Evolutionary conservation across 2,113 vertebrate genomes (phyloP), one percentile per base, ranked within the genome.

Genomic region (Himantopus leucocephalus): DNA sequence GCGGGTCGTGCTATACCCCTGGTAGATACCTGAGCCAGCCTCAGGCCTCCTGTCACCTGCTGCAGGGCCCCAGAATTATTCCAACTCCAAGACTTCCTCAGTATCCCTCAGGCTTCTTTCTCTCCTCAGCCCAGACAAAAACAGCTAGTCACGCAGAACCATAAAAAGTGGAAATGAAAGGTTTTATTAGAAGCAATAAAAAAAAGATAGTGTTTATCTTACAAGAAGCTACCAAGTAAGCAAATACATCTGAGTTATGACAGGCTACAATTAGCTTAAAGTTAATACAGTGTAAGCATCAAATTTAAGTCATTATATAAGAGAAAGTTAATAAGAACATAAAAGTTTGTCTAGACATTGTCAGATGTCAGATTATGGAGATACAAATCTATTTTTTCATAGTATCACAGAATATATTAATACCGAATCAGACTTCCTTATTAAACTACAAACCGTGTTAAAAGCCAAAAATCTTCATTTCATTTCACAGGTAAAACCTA

Each of bases 331-430:
- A 60, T 50, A 48, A 60, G 58, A 67, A 48, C 24, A 70, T 85
- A 73, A 72, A 94, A 86, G 56, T 76, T 76, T 79, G 67, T 92
- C 91, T 93, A 96, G 85, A 90, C 75, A 32, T 73, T 83, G 15
- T 85, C 30, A 93, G 18, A 59, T 88, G 53, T 92, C 67, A 79
- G 66, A 52, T 78, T 53, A 20, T 3, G 8, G 43, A 92, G 43
- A 88, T 27, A 83, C 12, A 72, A 67, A 85, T 71, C 19, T 71
- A 41, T n/a, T 53, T 90, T 93, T 74, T n/a, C 68, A 43, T 32
- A 60, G 41, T 30, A 82, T 56, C 18, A 68, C 56, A 22, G 35
- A 82, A 68, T 52, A 59, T 55, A 90, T 27, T 83, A 85, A 66
- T 52, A 83, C 35, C 29, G 21, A 93, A 66, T 60, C 63, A 48